phyloP scores from a whole-genome alignment of 1,140 invertebrate species.

The Daktulosphaira vitifoliae region DNA sequence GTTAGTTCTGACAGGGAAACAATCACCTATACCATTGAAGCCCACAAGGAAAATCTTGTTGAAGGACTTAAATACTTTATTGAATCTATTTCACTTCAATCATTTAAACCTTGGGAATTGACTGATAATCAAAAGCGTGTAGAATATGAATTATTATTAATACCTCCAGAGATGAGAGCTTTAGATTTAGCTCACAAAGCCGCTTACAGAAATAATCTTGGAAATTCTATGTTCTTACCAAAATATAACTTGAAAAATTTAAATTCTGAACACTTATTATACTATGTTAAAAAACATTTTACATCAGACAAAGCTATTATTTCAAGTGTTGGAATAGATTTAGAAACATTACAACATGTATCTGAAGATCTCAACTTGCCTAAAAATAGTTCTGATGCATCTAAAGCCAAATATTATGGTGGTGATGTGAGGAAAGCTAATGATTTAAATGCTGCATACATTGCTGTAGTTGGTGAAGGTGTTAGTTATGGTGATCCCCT shows the following conservation, averaged over 20 bases:
- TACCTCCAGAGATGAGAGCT: constrained; percentile 47
- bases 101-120: constrained; percentile 85
- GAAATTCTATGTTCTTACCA: constrained; percentile 68
- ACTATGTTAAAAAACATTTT: constrained; percentile 60
- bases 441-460: background rate
- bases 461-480: constrained; percentile 16
- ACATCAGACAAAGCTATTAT: constrained; percentile 50
- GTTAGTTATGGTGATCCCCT: constrained; percentile 5
- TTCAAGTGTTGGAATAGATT: constrained; percentile 7
- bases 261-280: constrained; percentile 60
- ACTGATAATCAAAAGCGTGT: constrained; percentile 54
- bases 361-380: constrained; percentile 17
- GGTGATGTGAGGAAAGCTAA: constrained; percentile 6
- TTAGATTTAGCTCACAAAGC: constrained; percentile 79
- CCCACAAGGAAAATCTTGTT: constrained; percentile 54
- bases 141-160: constrained; percentile 48
- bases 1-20: constrained; percentile 66
- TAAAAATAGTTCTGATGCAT: background rate
- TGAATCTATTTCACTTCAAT: constrained; percentile 61
- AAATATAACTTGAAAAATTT: constrained; percentile 65
- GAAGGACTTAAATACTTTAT: constrained; percentile 58
- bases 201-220: constrained; percentile 69
- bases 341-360: background rate
- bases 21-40: constrained; percentile 73
- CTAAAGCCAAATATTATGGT: constrained; percentile 9